Percentiles rank a stretch among this genome's conserved stretches.
These are phyloP conservation scores for Tholera decimalis DNA, from an alignment of 2,888 invertebrate genomes.

Conservation along the genomic window DNA sequence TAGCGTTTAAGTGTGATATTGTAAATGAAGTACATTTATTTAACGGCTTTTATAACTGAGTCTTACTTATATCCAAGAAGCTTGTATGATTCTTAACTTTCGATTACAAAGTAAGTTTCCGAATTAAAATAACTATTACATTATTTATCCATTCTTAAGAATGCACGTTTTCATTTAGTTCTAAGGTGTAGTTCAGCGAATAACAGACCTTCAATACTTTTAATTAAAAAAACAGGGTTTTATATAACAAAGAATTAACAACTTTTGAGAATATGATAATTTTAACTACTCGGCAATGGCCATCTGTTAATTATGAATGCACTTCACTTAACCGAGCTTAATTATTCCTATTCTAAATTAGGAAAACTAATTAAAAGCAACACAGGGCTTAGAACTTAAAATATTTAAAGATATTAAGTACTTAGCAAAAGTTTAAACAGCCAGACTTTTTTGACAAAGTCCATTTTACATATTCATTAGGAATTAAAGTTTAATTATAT, in stretches of 20 bases:
- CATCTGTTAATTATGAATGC: background rate
- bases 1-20: background rate
- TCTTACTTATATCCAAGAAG: too few species aligned
- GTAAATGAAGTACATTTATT: slow-evolving; percentile 8
- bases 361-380: slow-evolving; percentile 19
- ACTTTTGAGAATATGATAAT: too few species aligned
- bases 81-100: too few species aligned
- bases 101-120: too few species aligned
- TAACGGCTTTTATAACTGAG: too few species aligned
- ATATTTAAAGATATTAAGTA: slow-evolving; percentile 4
- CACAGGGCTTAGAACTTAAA: slow-evolving; percentile 22
- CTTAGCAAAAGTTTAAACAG: slow-evolving; percentile 8
- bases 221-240: too few species aligned
- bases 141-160: too few species aligned
- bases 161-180: too few species aligned
- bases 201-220: too few species aligned
- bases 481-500: slow-evolving; percentile 22
- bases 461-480: slow-evolving; percentile 29
- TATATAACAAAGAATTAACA: too few species aligned
- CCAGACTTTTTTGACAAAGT: background rate
- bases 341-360: background rate
- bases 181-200: too few species aligned
- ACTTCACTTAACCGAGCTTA: slow-evolving; percentile 4
- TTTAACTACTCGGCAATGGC: background rate
- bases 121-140: too few species aligned